Conservation (phyloP, 1,140 invertebrate genomes). For the Harpegnathos saltator region DNA sequence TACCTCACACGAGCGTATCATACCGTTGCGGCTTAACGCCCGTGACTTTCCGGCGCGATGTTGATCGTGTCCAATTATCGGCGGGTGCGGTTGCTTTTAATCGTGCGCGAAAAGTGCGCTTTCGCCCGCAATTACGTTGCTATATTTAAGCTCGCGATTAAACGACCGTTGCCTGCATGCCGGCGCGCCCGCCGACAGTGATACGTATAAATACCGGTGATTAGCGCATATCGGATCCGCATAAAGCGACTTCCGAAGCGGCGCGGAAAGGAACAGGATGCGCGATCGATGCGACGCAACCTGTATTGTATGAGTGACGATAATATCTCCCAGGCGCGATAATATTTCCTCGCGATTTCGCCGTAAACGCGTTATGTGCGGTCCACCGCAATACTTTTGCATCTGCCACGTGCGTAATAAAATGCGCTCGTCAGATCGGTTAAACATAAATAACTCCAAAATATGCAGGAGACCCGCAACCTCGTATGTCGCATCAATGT, state of each 20-base stretch:
- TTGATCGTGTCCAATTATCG: conserved; percentile 5
- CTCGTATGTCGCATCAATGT: no score
- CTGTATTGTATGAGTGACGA: neutral
- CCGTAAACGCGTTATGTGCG: neutral
- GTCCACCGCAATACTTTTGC: conserved; percentile 2
- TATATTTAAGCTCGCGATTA: conserved; percentile 28
- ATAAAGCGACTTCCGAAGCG: neutral
- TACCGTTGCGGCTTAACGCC: neutral
- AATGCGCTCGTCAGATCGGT: neutral
- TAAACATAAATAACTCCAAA: neutral
- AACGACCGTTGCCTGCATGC: conserved; percentile 11
- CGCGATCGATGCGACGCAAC: conserved; percentile 5
- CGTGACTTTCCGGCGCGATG: neutral
- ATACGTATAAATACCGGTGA: conserved; percentile 14
- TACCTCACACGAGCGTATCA: neutral
- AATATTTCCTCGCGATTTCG: conserved; percentile 4
- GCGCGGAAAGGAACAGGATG: conserved; percentile 1
- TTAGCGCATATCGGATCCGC: conserved; percentile 22
- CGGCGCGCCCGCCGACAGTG: neutral
- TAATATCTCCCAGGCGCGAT: neutral
- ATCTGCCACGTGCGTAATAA: neutral
- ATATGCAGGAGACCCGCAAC: neutral
- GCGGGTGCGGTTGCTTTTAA: neutral
- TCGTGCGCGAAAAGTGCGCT: conserved; percentile 2
- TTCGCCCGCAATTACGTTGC: neutral